phyloP scores from a whole-genome alignment of 2,888 invertebrate species.

The Oscheius sp. region DNA sequence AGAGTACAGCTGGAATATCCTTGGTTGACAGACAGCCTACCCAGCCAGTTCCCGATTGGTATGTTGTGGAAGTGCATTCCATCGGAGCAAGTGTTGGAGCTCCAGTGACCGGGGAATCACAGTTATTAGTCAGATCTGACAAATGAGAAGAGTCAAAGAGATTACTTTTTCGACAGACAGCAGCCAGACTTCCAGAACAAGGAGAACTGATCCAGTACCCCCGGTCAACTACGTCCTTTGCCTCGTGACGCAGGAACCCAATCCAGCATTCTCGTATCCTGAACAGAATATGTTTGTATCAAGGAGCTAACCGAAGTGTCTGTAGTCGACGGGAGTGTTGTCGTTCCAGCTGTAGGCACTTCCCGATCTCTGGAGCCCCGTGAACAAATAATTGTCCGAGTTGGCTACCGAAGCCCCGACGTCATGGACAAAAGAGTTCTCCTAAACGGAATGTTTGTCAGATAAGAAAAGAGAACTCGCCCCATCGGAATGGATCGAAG shows the following conservation, averaged over 20 bases:
- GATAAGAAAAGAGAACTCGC: background rate
- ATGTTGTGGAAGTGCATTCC: background rate
- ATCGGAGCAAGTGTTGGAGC: background rate
- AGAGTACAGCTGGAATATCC: background rate
- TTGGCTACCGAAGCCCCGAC: background rate
- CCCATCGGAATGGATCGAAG: constrained; percentile 1
- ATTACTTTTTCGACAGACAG: background rate
- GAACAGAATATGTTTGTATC: background rate
- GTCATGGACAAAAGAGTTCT: constrained; percentile 6
- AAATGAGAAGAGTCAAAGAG: too few relatives aligned
- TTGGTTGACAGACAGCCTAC: background rate
- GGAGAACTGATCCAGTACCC: background rate
- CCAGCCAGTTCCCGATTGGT: background rate
- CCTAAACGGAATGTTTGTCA: constrained; percentile 1
- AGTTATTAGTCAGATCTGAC: background rate
- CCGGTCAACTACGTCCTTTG: background rate
- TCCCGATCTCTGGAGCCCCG: background rate
- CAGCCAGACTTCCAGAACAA: background rate
- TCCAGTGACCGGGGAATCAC: background rate
- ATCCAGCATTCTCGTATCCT: background rate
- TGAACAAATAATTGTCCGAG: background rate
- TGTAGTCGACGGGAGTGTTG: background rate
- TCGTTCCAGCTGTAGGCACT: background rate
- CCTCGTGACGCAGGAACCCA: background rate
- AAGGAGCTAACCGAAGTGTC: constrained; percentile 5